Conservation (phyloP, 2,888 invertebrate genomes). For the Stenotaenia linearis region DNA sequence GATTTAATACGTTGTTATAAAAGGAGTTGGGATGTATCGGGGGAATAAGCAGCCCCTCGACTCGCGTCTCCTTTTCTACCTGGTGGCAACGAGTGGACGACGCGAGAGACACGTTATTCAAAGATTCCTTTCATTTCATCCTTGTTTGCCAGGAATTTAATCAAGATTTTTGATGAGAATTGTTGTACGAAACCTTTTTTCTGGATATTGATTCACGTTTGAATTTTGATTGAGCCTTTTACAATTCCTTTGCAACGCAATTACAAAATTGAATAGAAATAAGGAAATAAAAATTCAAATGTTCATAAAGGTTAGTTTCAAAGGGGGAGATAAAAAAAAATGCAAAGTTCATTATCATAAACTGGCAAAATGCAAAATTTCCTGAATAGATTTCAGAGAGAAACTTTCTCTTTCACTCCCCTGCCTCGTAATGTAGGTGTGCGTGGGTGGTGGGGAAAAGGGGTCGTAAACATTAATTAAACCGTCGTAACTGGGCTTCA, state of each 20-base stretch:
- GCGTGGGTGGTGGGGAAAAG: background rate
- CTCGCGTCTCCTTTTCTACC: background rate
- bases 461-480: conserved; percentile 9
- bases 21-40: background rate
- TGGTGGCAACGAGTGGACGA: background rate
- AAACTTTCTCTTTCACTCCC: background rate
- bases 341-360: background rate
- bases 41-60: background rate
- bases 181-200: background rate
- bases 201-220: too few species aligned
- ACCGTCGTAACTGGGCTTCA: background rate
- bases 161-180: background rate
- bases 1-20: background rate
- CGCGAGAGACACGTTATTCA: background rate
- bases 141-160: background rate
- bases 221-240: background rate
- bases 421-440: background rate
- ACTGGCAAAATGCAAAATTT: background rate
- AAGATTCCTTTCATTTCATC: background rate
- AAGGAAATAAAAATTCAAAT: background rate
- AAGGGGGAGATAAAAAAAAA: background rate
- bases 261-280: background rate
- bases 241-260: background rate
- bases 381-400: background rate
- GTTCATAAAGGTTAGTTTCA: background rate